Evolutionary conservation across 23 tunicate species (phyloP).

Genomic region (Ascidia mentula): DNA sequence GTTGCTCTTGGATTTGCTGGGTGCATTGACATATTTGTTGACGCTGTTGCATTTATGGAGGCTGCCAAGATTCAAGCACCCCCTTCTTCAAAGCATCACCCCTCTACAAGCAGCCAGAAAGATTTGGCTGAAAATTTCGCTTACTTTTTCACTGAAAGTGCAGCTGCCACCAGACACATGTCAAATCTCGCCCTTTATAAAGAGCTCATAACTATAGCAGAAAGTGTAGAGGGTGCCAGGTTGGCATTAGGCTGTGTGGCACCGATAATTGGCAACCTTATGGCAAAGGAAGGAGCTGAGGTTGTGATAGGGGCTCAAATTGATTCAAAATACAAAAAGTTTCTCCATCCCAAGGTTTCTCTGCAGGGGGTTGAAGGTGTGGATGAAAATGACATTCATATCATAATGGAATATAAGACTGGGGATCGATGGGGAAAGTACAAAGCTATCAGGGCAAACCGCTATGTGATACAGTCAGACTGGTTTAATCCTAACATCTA

Average conservation of each 20-base stretch:
- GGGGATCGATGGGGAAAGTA: slow-evolving; percentile 76
- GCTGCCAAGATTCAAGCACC: slow-evolving; percentile 39
- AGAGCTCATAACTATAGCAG: slow-evolving; percentile 46
- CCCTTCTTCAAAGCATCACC: slow-evolving; percentile 43
- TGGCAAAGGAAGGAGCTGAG: slow-evolving; percentile 87
- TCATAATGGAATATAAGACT: slow-evolving; percentile 91
- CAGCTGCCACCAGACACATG: slow-evolving; percentile 74
- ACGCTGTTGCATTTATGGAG: slow-evolving; percentile 63
- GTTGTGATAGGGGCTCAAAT: slow-evolving; percentile 71
- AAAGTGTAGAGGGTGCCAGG: slow-evolving; percentile 20
- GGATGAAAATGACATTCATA: slow-evolving; percentile 67
- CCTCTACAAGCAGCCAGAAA: slow-evolving; percentile 18
- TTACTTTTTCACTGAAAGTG: slow-evolving; percentile 74
- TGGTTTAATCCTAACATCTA: slow-evolving; percentile 62
- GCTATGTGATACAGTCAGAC: slow-evolving; percentile 72
- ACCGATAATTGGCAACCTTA: slow-evolving; percentile 86
- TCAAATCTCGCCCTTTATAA: slow-evolving; percentile 41
- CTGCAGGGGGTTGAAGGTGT: slow-evolving; percentile 34
- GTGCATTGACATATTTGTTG: slow-evolving; percentile 88
- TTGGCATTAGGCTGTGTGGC: slow-evolving; percentile 84
- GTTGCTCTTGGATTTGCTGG: slow-evolving; percentile 94
- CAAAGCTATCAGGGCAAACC: slow-evolving; percentile 66
- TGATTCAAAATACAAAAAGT: slow-evolving; percentile 27
- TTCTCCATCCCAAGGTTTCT: slow-evolving; percentile 37
- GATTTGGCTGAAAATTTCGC: slow-evolving; percentile 74